These are phyloP conservation scores for Chelonus formosanus DNA, from an alignment of 2,888 invertebrate genomes.

Conservation along the genomic window DNA sequence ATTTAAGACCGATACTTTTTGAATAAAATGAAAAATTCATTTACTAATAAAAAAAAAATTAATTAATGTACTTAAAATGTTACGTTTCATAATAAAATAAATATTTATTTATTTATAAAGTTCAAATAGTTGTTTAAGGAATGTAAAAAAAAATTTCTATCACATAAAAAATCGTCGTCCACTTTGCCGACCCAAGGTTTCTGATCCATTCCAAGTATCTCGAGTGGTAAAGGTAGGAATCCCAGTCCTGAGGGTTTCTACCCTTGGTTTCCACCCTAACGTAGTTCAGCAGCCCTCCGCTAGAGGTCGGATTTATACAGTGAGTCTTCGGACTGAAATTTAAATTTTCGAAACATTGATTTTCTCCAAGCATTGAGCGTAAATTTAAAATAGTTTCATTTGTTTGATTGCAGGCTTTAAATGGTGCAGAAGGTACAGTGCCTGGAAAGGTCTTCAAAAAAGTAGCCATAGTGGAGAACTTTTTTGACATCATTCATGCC, in stretches of 20 bases:
- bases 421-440: slow-evolving; percentile 68
- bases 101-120: slow-evolving; percentile 6
- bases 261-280: slow-evolving; percentile 20
- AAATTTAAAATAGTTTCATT: slow-evolving; percentile 19
- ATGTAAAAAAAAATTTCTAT: no score
- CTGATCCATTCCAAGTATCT: not conserved
- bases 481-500: slow-evolving; percentile 95
- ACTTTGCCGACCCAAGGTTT: slow-evolving; percentile 23
- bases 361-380: not conserved
- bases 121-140: no score
- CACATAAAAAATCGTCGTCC: slow-evolving; percentile 10
- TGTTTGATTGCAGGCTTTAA: slow-evolving; percentile 72
- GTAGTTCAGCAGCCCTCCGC: slow-evolving; percentile 35
- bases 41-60: no score
- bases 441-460: slow-evolving; percentile 79
- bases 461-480: slow-evolving; percentile 96
- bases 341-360: not conserved
- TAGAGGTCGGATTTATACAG: slow-evolving; percentile 38
- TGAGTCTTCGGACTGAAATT: not conserved
- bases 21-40: no score
- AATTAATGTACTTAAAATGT: no score
- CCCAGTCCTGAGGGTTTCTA: slow-evolving; percentile 24
- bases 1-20: no score
- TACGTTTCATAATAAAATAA: no score
- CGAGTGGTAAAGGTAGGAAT: slow-evolving; percentile 36